Base-by-base conservation (phyloP, 1,140 invertebrate species). In the Eumaeus atala region DNA sequence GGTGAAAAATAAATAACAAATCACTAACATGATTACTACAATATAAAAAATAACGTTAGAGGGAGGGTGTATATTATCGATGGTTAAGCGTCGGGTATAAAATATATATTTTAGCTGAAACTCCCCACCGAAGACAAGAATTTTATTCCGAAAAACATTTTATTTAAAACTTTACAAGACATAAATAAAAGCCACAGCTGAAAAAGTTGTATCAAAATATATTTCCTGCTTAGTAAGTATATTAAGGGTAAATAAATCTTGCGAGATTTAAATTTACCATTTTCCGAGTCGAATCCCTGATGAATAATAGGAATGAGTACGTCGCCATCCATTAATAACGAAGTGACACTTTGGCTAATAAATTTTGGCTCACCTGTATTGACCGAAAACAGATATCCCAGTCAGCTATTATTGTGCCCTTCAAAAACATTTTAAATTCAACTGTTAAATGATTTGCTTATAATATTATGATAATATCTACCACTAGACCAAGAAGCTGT, bases 301-400 rank as follows among this genome's bases (percentile, higher is more conserved):
- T 44, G 40, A 44, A 17, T 44, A 44, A 44, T 44, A 44, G 40
- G 40, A 44, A 44, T 44, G 40, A 44, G 17, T 16, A 44, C 40
- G 12, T 16, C 9, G 12, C n/a, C 12, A 44, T 0, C 40, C 40
- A 44, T 44, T 44, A 14, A 44, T 44, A 16, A 44, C 16, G 40
- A 44, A 44, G 40, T 17, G 40, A 16, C 40, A 44, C 12, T 44
- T 2, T 14, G n/a, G 40, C 40, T 44, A 44, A 44, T 44, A 44
- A 44, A 44, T 44, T 17, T 9, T 16, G 14, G 7, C 40, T 44
- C 40, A 44, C 40, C 40, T 44, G 40, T 18, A 44, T 8, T 44
- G 40, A 10, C 40, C 40, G 40, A 44, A 44, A 44, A 44, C 40
- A 16, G 14, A 44, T 17, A 9, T 14, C 40, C 40, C 14, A 3